Evolutionary conservation across 2,797 vertebrate genomes (phyloP).

Genomic region (Monodelphis domestica): DNA sequence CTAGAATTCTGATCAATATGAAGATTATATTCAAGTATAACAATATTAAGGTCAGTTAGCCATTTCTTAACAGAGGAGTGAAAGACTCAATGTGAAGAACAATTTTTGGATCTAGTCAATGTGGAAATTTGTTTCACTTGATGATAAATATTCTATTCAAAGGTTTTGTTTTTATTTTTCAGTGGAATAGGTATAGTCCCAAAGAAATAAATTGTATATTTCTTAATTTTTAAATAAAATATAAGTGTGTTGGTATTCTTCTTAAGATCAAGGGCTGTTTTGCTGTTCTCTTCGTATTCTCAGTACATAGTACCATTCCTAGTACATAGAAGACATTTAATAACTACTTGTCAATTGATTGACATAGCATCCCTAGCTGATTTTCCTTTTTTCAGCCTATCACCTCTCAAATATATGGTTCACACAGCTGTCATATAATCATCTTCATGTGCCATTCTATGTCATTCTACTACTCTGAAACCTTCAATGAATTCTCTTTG

Average conservation of each 20-base stretch:
- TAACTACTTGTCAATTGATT: neutral
- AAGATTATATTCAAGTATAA: neutral
- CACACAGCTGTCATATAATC: neutral
- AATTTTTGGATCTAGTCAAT: neutral
- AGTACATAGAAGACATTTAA: neutral
- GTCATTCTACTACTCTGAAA: neutral
- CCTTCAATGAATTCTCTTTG: neutral
- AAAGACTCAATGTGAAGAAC: neutral
- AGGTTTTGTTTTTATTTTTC: neutral
- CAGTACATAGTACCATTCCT: neutral
- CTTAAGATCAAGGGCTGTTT: neutral
- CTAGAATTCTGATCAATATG: neutral
- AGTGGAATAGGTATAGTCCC: neutral
- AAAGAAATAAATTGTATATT: neutral
- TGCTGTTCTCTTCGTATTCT: neutral
- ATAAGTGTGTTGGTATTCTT: neutral
- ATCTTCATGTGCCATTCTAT: neutral
- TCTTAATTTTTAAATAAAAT: neutral
- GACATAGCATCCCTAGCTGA: neutral
- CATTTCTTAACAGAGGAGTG: neutral
- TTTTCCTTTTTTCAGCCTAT: neutral
- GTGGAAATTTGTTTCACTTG: neutral
- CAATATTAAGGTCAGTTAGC: neutral
- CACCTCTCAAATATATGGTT: neutral
- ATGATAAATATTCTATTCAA: neutral